These are phyloP conservation scores for Rafetus swinhoei DNA, from an alignment of 2,113 vertebrate species.

Conservation along the genomic window DNA sequence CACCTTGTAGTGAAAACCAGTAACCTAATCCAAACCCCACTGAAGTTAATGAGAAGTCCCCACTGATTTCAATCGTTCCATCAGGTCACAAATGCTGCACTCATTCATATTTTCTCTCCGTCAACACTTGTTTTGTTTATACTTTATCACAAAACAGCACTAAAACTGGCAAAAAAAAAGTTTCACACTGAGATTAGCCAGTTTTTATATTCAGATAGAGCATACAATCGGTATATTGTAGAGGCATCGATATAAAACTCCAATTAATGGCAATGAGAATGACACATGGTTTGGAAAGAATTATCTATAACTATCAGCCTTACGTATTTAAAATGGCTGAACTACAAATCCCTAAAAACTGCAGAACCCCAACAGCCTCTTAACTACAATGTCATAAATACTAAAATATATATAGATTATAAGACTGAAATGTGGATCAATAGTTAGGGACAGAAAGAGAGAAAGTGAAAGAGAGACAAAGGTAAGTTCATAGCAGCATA, in stretches of 20 bases:
- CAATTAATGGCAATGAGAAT: background rate
- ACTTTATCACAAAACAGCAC: background rate
- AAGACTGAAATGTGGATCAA: background rate
- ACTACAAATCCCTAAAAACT: background rate
- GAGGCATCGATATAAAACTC: background rate
- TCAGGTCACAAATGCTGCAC: background rate
- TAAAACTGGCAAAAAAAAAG: background rate
- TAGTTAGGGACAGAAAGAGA: background rate
- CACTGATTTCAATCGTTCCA: background rate
- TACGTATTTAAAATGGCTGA: background rate
- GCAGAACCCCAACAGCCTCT: background rate
- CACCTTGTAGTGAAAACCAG: background rate
- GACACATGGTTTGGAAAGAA: background rate
- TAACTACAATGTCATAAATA: background rate
- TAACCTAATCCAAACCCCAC: background rate
- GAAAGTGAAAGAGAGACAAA: background rate
- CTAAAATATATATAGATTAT: background rate
- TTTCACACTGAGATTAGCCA: background rate
- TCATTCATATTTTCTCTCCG: background rate
- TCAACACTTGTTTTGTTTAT: background rate
- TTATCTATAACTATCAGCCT: accelerated
- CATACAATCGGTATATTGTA: background rate
- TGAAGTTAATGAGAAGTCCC: background rate
- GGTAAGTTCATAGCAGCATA: accelerated
- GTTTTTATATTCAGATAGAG: background rate